Base-by-base conservation (phyloP, 2,113 vertebrate genomes). In the Reinhardtius hippoglossoides region DNA sequence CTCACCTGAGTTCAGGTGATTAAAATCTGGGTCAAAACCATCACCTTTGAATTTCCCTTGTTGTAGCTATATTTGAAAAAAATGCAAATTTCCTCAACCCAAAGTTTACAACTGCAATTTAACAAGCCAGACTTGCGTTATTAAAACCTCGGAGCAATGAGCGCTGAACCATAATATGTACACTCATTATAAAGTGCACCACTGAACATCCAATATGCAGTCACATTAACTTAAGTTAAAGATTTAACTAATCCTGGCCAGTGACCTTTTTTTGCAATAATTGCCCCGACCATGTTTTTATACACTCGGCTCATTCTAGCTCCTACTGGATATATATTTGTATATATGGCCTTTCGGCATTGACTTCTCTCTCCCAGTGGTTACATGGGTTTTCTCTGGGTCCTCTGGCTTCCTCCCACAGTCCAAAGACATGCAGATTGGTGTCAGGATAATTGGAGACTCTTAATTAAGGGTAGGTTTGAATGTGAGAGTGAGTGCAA, bases 41-140 rank as follows among this genome's bases (percentile, higher is more conserved):
- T 26, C 55, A 44, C 61, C 55, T 60, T 68, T 48, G 15, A 26
- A 14, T 69, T 48, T 1, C 21, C 40, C 23, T 71, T 54, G 50
- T 8, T 54, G 50, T 10, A 35, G 60, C n/a, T 44, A 15, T 63
- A 44, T 42, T 62, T 40, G 3, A 9, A 60, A 35, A 9, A 35
- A 60, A 37, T 12, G 20, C 21, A 24, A 66, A 16, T 12, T 60
- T 74, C 37, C 44, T 60, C 5, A 52, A 70, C 42, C 48, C 48
- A 15, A 74, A 57, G 62, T 44, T 52, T 48, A 48, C 35, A 78
- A 57, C 59, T 46, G 48, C 59, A 20, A 50, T 72, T 80, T 57
- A 66, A 70, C 35, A 70, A 59, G 56, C 74, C 62, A 81, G 63
- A 78, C 60, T 27, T 72, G 56, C 60, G 75, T 73, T 37, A 83